Conservation (phyloP, 2,888 invertebrate genomes). For the Tetropium fuscum region DNA sequence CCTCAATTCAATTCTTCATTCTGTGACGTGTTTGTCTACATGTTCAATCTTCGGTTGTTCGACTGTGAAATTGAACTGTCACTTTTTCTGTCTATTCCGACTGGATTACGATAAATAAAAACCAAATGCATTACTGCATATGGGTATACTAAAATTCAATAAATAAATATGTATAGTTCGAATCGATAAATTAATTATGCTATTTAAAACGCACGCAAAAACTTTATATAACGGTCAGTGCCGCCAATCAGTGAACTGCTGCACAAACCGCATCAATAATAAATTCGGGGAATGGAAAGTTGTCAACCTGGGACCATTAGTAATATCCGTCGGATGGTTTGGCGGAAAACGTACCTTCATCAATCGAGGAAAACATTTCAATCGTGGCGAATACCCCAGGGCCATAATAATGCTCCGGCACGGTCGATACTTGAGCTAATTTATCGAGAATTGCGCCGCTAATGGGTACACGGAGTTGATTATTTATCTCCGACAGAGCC, state of each 20-base stretch:
- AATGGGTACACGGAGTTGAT: constrained; percentile 56
- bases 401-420: constrained; percentile 42
- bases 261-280: constrained; percentile 19
- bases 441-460: constrained; percentile 53
- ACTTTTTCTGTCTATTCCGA: background rate
- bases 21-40: too few species aligned
- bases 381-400: constrained; percentile 20
- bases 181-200: too few species aligned
- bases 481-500: constrained; percentile 51
- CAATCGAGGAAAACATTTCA: constrained; percentile 27
- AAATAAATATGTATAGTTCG: too few species aligned
- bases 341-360: constrained; percentile 22
- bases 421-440: constrained; percentile 53
- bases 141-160: too few species aligned
- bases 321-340: constrained; percentile 29
- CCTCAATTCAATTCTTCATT: too few species aligned
- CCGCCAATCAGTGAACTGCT: background rate
- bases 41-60: too few species aligned
- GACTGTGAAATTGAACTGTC: too few species aligned
- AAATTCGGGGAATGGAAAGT: constrained; percentile 20
- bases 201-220: too few species aligned
- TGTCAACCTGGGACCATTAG: constrained; percentile 35
- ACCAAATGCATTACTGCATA: background rate
- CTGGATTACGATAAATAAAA: background rate
- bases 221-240: too few species aligned